Percentiles rank a stretch among this genome's conserved stretches.
These are phyloP conservation scores for Pseudomyrmex sp. DNA, from an alignment of 1,140 invertebrate genomes.

Conservation along the genomic window DNA sequence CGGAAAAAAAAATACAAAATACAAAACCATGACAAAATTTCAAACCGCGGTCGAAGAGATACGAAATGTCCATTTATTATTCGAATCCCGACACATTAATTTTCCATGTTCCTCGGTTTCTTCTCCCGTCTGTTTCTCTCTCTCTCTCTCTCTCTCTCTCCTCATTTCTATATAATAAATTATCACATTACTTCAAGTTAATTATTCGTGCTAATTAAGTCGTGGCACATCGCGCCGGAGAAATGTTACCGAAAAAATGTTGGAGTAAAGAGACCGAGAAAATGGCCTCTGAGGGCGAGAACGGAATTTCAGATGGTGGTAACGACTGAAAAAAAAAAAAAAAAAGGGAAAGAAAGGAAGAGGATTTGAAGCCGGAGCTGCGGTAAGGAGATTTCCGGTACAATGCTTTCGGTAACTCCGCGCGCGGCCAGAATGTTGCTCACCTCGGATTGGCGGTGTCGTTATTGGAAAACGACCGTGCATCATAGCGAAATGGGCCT, in stretches of 20 bases:
- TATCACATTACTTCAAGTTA: constrained; percentile 43
- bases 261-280: background rate
- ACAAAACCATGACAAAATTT: background rate
- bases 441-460: constrained; percentile 35
- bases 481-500: constrained; percentile 16
- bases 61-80: background rate
- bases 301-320: constrained; percentile 12
- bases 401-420: constrained; percentile 17
- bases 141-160: background rate
- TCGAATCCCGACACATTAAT: too few species aligned
- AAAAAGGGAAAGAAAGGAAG: background rate
- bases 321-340: background rate
- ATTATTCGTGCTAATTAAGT: constrained; percentile 47
- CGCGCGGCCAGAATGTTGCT: constrained; percentile 11
- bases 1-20: background rate
- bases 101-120: too few species aligned
- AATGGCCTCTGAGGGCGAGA: background rate
- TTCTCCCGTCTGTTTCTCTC: background rate
- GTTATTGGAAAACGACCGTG: constrained; percentile 59
- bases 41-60: background rate
- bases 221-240: background rate
- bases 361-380: background rate
- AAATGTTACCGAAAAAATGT: background rate
- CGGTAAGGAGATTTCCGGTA: constrained; percentile 49
- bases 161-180: background rate